These are phyloP conservation scores for Troides helena DNA, from an alignment of 2,888 invertebrate genomes.

Conservation along the genomic window DNA sequence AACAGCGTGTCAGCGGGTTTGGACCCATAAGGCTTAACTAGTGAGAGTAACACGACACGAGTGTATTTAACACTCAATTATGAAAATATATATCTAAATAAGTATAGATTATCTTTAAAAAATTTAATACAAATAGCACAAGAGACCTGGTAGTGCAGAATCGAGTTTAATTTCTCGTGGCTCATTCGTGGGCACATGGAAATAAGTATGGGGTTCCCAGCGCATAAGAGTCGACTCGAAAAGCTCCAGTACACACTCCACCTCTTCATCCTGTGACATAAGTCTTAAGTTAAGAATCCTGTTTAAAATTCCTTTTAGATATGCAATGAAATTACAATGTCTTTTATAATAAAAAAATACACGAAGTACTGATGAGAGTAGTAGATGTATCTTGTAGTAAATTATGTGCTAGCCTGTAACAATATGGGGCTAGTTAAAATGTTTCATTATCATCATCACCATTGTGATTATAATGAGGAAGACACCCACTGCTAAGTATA, in stretches of 20 bases:
- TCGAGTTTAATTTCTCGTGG: conserved; percentile 50
- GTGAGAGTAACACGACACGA: too few relatives aligned
- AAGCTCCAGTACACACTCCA: conserved; percentile 62
- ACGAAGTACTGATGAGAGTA: background rate
- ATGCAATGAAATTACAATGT: too few relatives aligned
- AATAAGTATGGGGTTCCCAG: conserved; percentile 62
- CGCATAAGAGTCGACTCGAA: conserved; percentile 46
- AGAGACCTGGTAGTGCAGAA: conserved; percentile 49
- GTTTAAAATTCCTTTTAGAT: too few relatives aligned
- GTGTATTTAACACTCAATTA: too few relatives aligned
- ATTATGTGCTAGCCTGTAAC: background rate
- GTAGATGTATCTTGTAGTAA: too few relatives aligned
- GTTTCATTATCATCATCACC: background rate
- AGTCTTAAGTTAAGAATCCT: background rate
- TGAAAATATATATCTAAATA: background rate
- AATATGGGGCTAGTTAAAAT: background rate
- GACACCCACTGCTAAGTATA: background rate
- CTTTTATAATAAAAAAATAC: too few relatives aligned
- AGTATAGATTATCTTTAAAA: background rate
- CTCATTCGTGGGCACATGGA: conserved; percentile 60
- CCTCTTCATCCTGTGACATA: conserved; percentile 49
- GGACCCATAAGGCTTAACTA: too few relatives aligned
- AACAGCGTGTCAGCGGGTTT: too few relatives aligned
- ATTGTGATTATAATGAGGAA: background rate
- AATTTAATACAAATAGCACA: background rate